phyloP scores from a whole-genome alignment of 2,888 invertebrate species.

The Rhagonycha fulva region DNA sequence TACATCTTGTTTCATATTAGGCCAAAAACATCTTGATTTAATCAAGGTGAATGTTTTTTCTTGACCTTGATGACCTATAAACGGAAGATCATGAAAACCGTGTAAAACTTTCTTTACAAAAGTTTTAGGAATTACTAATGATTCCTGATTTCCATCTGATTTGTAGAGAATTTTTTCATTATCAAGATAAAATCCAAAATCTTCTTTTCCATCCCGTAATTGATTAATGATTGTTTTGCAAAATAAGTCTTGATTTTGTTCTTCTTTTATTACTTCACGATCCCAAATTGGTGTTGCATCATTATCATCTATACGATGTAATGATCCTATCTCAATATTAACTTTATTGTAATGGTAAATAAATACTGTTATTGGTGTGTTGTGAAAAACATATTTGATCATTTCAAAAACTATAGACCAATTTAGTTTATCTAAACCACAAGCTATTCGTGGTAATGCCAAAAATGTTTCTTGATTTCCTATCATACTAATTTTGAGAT shows the following conservation, averaged over 20 bases:
- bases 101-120: slow-evolving; percentile 20
- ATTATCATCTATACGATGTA: neutral
- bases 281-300: slow-evolving; percentile 10
- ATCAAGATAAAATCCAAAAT: slow-evolving; percentile 14
- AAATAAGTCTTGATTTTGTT: slow-evolving; percentile 11
- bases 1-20: slow-evolving; percentile 33
- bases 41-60: slow-evolving; percentile 37
- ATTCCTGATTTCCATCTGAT: slow-evolving; percentile 9
- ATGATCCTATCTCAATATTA: neutral
- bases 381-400: slow-evolving; percentile 3
- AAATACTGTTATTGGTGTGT: neutral
- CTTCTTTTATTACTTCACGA: neutral
- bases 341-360: neutral
- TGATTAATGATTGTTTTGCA: neutral
- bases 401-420: neutral
- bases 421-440: slow-evolving; percentile 1
- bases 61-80: slow-evolving; percentile 41
- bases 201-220: neutral
- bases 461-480: neutral
- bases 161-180: slow-evolving; percentile 20
- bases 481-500: neutral
- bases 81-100: slow-evolving; percentile 33
- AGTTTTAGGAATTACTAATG: slow-evolving; percentile 17
- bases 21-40: slow-evolving; percentile 37
- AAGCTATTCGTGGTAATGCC: neutral